These are phyloP conservation scores for Thamnaconus septentrionalis DNA, from an alignment of 2,113 vertebrate genomes.

Conservation along the genomic window DNA sequence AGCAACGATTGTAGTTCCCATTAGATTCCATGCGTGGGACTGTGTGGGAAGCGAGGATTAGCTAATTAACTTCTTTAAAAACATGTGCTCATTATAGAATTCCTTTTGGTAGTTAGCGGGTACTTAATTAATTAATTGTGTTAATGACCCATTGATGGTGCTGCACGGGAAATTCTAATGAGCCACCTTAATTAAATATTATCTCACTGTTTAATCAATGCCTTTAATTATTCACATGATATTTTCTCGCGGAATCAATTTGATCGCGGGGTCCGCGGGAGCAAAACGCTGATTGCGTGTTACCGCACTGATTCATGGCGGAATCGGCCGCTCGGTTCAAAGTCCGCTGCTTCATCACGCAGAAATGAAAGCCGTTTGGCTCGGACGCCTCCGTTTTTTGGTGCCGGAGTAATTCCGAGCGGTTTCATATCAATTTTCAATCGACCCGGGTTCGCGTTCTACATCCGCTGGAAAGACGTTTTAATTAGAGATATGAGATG, in stretches of 20 bases:
- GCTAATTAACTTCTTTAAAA: slow-evolving; percentile 79
- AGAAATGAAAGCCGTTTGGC: slow-evolving; percentile 60
- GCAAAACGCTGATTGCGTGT: slow-evolving; percentile 64
- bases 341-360: slow-evolving; percentile 70
- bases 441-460: slow-evolving; percentile 58
- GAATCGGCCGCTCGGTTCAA: slow-evolving; percentile 68
- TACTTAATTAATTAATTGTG: slow-evolving; percentile 80
- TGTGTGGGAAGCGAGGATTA: slow-evolving; percentile 58
- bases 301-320: slow-evolving; percentile 62
- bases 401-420: slow-evolving; percentile 61
- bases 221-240: slow-evolving; percentile 80
- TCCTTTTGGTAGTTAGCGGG: slow-evolving; percentile 73
- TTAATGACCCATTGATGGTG: slow-evolving; percentile 79
- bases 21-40: slow-evolving; percentile 52
- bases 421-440: slow-evolving; percentile 72
- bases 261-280: slow-evolving; percentile 45
- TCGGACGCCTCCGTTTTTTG: slow-evolving; percentile 56
- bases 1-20: slow-evolving; percentile 52
- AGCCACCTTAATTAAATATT: slow-evolving; percentile 83
- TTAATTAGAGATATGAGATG: slow-evolving; percentile 68
- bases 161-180: slow-evolving; percentile 75
- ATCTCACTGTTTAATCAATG: slow-evolving; percentile 82
- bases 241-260: slow-evolving; percentile 76
- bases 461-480: slow-evolving; percentile 68
- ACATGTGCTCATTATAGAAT: slow-evolving; percentile 77